Percentiles rank a stretch among this genome's conserved stretches.
These are phyloP conservation scores for Trematocara marginatum DNA, from an alignment of 2,113 vertebrate species.

Conservation along the genomic window DNA sequence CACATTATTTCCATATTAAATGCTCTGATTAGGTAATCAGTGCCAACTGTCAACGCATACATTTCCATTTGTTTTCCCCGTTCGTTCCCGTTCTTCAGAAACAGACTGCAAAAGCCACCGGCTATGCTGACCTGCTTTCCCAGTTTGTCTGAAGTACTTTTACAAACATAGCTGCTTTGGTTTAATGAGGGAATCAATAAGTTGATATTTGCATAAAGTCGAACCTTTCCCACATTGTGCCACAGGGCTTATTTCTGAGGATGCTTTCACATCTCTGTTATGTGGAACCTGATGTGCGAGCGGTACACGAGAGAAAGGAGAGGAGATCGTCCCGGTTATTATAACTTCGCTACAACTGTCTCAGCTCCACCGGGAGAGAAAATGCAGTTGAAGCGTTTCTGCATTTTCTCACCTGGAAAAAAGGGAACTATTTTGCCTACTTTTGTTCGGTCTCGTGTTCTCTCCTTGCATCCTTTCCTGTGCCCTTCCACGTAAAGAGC, in stretches of 20 bases:
- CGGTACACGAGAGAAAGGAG: background rate
- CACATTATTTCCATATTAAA: background rate
- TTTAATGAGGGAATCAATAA: background rate
- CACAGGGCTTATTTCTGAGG: background rate
- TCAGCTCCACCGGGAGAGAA: background rate
- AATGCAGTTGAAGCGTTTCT: background rate
- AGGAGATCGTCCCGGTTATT: background rate
- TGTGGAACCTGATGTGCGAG: background rate
- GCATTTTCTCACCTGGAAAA: background rate
- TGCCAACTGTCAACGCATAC: background rate
- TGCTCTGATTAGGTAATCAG: background rate
- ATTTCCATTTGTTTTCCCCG: background rate
- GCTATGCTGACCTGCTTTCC: background rate
- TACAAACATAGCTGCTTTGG: background rate
- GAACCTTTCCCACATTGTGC: background rate
- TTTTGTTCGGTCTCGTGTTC: background rate
- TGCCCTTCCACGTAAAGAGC: background rate
- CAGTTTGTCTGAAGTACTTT: background rate
- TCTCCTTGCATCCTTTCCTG: background rate
- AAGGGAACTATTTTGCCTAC: accelerated
- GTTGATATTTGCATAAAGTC: background rate
- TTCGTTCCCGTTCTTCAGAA: background rate
- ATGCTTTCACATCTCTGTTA: background rate
- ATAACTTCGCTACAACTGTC: background rate
- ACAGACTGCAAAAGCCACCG: background rate